phyloP scores from a whole-genome alignment of 2,888 invertebrate species.

The Agrotis ipsilon region DNA sequence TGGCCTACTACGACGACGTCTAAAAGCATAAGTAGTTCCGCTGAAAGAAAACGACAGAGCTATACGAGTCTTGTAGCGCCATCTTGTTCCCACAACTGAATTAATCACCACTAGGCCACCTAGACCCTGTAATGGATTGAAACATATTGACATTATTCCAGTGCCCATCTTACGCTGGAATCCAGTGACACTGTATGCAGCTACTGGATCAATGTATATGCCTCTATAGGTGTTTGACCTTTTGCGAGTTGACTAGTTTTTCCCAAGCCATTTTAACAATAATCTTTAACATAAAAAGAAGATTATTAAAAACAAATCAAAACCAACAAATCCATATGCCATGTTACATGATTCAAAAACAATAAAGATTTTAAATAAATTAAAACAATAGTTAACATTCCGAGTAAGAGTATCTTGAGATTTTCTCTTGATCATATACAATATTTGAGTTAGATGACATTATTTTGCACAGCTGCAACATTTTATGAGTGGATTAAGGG shows the following conservation, averaged over 20 bases:
- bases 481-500: neutral
- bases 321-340: conserved; percentile 10
- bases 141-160: too few species aligned
- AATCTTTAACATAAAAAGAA: conserved; percentile 2
- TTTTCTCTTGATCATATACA: neutral
- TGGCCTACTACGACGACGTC: too few species aligned
- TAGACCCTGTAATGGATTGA: too few species aligned
- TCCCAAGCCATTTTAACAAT: neutral
- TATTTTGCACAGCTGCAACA: conserved; percentile 3
- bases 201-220: too few species aligned
- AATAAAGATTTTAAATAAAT: neutral
- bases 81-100: too few species aligned
- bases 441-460: neutral
- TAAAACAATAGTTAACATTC: conserved; percentile 28
- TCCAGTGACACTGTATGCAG: too few species aligned
- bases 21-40: too few species aligned
- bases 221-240: neutral
- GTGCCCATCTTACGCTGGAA: too few species aligned
- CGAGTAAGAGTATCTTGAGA: conserved; percentile 13
- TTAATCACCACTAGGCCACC: too few species aligned
- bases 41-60: too few species aligned
- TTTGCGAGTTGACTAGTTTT: neutral
- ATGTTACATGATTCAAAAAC: conserved; percentile 3
- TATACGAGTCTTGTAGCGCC: too few species aligned
- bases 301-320: conserved; percentile 1